Conservation (phyloP, 2,888 invertebrate genomes). For the Carterocephalus palaemon region DNA sequence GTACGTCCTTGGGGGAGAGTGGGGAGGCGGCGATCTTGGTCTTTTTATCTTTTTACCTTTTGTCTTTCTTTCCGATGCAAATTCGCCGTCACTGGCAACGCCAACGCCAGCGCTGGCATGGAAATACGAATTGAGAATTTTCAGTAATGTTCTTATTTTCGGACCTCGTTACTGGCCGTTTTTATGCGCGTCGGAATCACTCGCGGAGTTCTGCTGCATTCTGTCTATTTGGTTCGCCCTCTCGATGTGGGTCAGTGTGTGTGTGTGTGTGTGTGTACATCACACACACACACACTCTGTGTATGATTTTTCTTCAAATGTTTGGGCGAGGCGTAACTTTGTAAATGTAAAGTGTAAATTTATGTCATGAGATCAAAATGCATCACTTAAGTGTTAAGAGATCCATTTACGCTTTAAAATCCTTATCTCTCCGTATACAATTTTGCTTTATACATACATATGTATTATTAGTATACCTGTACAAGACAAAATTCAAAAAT, state of each 20-base stretch:
- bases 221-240: not conserved
- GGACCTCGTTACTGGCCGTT: constrained; percentile 20
- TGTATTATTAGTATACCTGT: too few species aligned
- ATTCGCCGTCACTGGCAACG: constrained; percentile 50
- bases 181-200: constrained; percentile 8
- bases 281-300: too few species aligned
- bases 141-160: constrained; percentile 44
- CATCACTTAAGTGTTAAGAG: too few species aligned
- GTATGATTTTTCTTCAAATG: too few species aligned
- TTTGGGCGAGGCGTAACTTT: too few species aligned
- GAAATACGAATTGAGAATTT: constrained; percentile 62
- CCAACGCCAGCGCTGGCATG: constrained; percentile 35
- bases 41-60: constrained; percentile 58
- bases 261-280: not conserved
- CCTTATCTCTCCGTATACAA: too few species aligned
- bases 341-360: too few species aligned
- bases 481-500: too few species aligned
- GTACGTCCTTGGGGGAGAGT: constrained; percentile 20
- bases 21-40: constrained; percentile 42
- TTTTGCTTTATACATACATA: too few species aligned
- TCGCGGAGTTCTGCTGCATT: constrained; percentile 1
- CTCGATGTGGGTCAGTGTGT: not conserved
- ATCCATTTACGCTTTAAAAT: too few species aligned
- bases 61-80: constrained; percentile 69
- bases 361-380: too few species aligned